Percentiles rank a stretch among this genome's conserved stretches.
Conservation (phyloP, 2,797 vertebrate genomes). For the Salmo trutta region DNA sequence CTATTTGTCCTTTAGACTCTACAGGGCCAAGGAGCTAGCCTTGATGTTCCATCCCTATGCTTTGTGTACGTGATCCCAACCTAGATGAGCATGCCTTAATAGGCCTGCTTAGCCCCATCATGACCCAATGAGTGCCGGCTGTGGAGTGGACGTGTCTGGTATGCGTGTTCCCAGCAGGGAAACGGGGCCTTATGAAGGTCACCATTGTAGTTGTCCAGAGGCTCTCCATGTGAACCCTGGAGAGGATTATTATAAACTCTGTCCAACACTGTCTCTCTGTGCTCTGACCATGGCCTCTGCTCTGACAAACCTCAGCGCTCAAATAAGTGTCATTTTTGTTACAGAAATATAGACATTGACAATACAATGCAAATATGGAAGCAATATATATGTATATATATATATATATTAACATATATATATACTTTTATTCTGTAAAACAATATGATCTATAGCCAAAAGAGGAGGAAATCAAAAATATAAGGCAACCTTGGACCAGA, state of each 20-base stretch:
- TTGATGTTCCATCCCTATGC: slow-evolving; percentile 64
- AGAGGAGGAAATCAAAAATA: not conserved
- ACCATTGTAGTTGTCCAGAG: slow-evolving; percentile 76
- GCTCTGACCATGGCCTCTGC: slow-evolving; percentile 45
- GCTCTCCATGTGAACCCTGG: slow-evolving; percentile 75
- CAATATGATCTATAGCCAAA: slow-evolving; percentile 1
- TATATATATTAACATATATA: too few species aligned
- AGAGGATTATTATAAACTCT: slow-evolving; percentile 76
- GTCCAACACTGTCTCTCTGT: slow-evolving; percentile 67
- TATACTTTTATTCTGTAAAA: slow-evolving; percentile 28
- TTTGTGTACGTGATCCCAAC: slow-evolving; percentile 74
- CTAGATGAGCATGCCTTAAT: slow-evolving; percentile 80
- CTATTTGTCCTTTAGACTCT: not conserved
- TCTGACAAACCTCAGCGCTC: slow-evolving; percentile 51
- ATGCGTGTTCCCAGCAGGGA: slow-evolving; percentile 77
- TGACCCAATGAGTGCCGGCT: slow-evolving; percentile 80
- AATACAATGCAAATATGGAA: not conserved
- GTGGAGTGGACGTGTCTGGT: slow-evolving; percentile 75
- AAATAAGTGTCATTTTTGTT: not conserved
- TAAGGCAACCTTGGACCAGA: slow-evolving; percentile 40
- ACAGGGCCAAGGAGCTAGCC: slow-evolving; percentile 24
- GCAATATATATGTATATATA: too few species aligned
- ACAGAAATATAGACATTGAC: not conserved
- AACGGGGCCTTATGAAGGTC: slow-evolving; percentile 79
- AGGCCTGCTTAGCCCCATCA: slow-evolving; percentile 82